phyloP scores from a whole-genome alignment of 2,888 invertebrate species.

The Terebella lapidaria region DNA sequence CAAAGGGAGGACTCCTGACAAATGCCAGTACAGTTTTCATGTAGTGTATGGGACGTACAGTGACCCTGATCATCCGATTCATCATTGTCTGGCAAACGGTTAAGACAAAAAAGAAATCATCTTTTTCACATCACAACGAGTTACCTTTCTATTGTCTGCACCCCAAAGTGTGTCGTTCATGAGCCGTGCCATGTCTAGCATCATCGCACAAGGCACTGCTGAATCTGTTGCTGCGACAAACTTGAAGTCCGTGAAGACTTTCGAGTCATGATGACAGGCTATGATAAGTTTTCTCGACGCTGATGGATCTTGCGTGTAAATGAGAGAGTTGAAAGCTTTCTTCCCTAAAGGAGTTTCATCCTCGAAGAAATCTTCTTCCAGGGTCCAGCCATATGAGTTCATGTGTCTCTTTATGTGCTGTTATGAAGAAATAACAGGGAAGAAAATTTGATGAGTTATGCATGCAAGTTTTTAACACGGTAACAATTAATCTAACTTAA shows the following conservation, averaged over 20 bases:
- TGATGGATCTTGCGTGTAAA: constrained; percentile 58
- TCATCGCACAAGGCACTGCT: constrained; percentile 78
- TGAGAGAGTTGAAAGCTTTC: constrained; percentile 77
- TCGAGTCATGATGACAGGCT: constrained; percentile 57
- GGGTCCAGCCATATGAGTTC: constrained; percentile 68
- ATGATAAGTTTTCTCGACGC: constrained; percentile 58
- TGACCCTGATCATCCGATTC: too few relatives aligned
- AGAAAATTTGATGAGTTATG: too few relatives aligned
- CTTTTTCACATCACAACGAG: background rate
- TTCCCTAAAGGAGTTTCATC: constrained; percentile 72
- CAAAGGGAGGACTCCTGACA: too few relatives aligned
- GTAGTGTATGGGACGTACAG: too few relatives aligned
- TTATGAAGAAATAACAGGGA: too few relatives aligned
- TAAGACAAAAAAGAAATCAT: too few relatives aligned
- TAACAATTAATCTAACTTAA: too few relatives aligned
- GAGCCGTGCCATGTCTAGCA: constrained; percentile 52
- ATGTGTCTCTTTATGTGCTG: constrained; percentile 66
- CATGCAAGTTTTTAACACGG: too few relatives aligned
- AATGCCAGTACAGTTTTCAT: too few relatives aligned
- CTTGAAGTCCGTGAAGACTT: constrained; percentile 64
- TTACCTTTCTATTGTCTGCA: constrained; percentile 1
- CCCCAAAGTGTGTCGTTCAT: constrained; percentile 44
- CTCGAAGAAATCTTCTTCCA: constrained; percentile 71
- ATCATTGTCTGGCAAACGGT: too few relatives aligned
- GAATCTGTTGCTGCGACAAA: constrained; percentile 86